These are phyloP conservation scores for Lepeophtheirus salmonis DNA, from an alignment of 1,140 invertebrate genomes.

Conservation along the genomic window DNA sequence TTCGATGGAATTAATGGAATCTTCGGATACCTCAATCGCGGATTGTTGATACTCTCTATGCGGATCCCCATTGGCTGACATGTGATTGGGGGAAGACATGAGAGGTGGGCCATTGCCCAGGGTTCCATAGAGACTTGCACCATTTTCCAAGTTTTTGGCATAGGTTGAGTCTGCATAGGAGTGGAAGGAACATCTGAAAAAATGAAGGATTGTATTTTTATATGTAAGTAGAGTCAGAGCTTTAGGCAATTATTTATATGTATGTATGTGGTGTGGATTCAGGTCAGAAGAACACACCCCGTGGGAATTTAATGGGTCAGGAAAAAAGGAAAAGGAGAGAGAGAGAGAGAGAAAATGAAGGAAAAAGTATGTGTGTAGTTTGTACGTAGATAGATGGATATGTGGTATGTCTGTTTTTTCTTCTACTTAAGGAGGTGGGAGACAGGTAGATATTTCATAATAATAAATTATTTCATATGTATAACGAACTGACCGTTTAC, in stretches of 20 bases:
- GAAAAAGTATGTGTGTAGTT: too few species aligned
- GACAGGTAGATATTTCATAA: too few species aligned
- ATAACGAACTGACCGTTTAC: background rate
- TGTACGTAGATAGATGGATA: too few species aligned
- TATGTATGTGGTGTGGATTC: background rate
- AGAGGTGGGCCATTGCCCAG: slow-evolving; percentile 19
- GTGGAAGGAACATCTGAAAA: slow-evolving; percentile 59
- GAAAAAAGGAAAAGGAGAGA: too few species aligned
- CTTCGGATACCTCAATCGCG: slow-evolving; percentile 19
- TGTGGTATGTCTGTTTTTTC: too few species aligned
- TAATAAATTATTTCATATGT: too few species aligned
- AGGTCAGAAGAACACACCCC: background rate
- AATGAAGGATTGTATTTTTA: slow-evolving; percentile 2
- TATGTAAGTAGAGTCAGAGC: background rate
- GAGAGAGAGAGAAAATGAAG: background rate
- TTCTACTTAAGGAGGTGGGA: too few species aligned
- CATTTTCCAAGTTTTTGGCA: slow-evolving; percentile 44
- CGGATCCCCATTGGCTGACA: slow-evolving; percentile 19
- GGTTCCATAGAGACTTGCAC: slow-evolving; percentile 16
- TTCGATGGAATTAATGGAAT: slow-evolving; percentile 23
- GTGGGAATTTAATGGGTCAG: too few species aligned
- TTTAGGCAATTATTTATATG: background rate
- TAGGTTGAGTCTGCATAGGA: slow-evolving; percentile 84
- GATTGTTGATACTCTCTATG: slow-evolving; percentile 15
- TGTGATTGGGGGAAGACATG: background rate